Evolutionary conservation across 2,797 vertebrate species (phyloP), one percentile per base, ranked within the genome.

Genomic region (Urosaurus nigricauda): DNA sequence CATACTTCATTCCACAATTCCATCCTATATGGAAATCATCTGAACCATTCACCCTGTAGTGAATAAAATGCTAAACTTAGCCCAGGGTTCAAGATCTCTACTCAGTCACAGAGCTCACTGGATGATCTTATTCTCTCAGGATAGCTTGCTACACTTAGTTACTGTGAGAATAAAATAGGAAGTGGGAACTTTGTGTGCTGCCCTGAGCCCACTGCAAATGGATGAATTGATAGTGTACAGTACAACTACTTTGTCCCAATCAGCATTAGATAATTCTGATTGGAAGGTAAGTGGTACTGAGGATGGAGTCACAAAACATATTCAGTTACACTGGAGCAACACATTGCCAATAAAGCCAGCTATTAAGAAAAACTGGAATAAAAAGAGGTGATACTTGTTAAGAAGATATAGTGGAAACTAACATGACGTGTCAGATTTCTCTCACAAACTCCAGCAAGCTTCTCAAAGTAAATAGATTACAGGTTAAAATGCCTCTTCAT

Each of bases 401-500:
- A 63, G 32, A 85, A 21, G 47, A 19, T 63, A 32, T 5, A 79
- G 51, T 51, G 58, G 63, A 75, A 51, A 85, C 14, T 65, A 68
- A 35, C 37, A n/a, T 60, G 14, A 79, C 29, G 21, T 37, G 43
- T 37, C 47, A 32, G 12, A 8, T 82, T 35, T 75, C n/a, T 63
- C 58, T 78, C 47, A 53, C n/a, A 74, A 17, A 74, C 40, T 75
- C 58, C 32, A 13, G n/a, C 29, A 11, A 80, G 12, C 56, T 74
- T 65, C 78, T 81, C n/a, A 60, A 53, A 88, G 21, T 24, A 74
- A 86, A 56, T 53, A 60, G 71, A 82, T 24, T 84, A 24, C n/a
- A 75, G 71, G 40, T 58, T 53, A 56, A 77, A 35, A 11, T 68
- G 7, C 51, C n/a, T 86, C 37, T 68, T 68, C 32, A 68, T 32